Base-by-base conservation (phyloP, 1,140 invertebrate species). In the Papilio glaucus region DNA sequence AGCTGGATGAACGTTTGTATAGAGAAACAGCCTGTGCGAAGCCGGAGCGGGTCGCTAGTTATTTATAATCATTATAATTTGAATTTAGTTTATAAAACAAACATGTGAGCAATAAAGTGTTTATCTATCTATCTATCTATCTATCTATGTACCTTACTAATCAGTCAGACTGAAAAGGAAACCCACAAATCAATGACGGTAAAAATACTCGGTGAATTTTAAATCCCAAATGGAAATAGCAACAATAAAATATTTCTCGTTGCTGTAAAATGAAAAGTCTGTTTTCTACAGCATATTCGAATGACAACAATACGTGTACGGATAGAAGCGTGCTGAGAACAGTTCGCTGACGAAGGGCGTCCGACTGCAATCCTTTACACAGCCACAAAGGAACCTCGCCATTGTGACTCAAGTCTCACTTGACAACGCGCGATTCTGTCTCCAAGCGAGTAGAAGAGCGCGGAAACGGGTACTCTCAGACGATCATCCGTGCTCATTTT, bases 331-430 rank as follows among this genome's bases (percentile, higher is more conserved):
- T 41, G 26, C 42, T 8, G 41, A 49, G 62, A 41, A 62, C 53
- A 69, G 72, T 49, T 53, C 62, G 71, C 53, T 79, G 78, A 79
- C 75, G 76, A 72, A 80, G 75, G 74, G 67, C 74, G 73, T 68
- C 26, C 65, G 65, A 77, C 75, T 75, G 77, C 71, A 72, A 78
- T 78, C 77, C 77, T 77, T 77, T 75, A 75, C 53, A 15, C 67
- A 67, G 71, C 77, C 61, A 81, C 79, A 81, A 81, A 81, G 79
- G 68, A 78, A 75, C 73, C 71, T 72, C 72, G 69, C 72, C 75
- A 81, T 81, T 79, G 75, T 81, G 72, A 70, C 74, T 78, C 73
- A 74, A 81, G 79, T 79, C 74, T 75, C 78, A 79, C 79, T 79
- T 68, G 41, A 49, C 24, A 68, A 68, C 65, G 41, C 33, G 57